Base-by-base conservation (phyloP, 2,797 vertebrate species). In the Borostomias antarcticus region DNA sequence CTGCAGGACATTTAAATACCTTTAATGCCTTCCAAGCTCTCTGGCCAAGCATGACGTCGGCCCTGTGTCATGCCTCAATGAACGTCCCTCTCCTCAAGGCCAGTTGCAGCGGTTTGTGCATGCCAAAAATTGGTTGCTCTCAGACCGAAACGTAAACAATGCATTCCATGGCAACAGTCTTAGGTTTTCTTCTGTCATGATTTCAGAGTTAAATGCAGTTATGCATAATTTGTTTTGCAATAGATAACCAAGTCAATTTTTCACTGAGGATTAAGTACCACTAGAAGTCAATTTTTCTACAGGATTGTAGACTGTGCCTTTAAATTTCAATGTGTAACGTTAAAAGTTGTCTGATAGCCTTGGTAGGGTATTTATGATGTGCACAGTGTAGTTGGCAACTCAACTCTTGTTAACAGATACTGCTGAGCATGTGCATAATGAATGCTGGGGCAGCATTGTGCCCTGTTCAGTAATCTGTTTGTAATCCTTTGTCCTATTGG, bases 1-100 rank as follows among this genome's bases (percentile, higher is more conserved):
- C 95, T 93, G 94, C 85, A 86, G 88, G 75, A 80, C 75, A 84
- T 87, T 78, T 91, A 90, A 91, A 88, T 89, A 89, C 82, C 66
- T 85, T 91, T 89, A 92, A 90, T 91, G 88, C 76, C 76, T 79
- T 54, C 73, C 89, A 85, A 89, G 84, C 88, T 85, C 79, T 68
- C 73, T 53, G 66, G 60, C 72, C 72, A 66, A 73, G 47, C n/a
- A 4, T 75, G 67, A 85, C 19, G 54, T 57, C 72, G 68, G 2
- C 56, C 56, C 26, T 33, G 66, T 2, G 66, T 72, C 54, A 80
- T 57, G 69, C 73, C 58, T 72, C 23, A 68, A 58, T 47, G 53
- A 68, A 64, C 68, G 17, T 19, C 37, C 62, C 43, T 50, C 1
- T 13, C 57, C 11, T 66, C 21, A 58, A 28, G 19, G 1, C 17